Evolutionary conservation across 2,113 vertebrate genomes (phyloP).

Genomic region (Neolamprologus sp.): DNA sequence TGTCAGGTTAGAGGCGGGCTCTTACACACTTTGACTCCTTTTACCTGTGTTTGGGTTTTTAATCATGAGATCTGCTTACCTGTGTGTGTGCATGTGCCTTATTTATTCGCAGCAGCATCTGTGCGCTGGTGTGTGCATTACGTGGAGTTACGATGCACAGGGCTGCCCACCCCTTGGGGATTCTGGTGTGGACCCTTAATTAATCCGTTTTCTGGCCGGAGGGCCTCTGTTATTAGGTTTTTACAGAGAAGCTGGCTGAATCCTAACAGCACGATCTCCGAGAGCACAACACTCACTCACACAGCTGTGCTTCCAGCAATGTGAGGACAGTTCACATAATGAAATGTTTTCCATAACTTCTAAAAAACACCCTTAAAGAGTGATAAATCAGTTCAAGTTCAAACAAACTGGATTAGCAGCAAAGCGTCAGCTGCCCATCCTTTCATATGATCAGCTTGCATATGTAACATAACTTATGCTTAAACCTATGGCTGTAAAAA

Average conservation of each 20-base stretch:
- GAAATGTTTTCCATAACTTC: neutral
- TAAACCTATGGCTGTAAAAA: neutral
- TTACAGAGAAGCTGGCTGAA: neutral
- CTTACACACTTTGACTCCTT: neutral
- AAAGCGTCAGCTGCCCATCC: neutral
- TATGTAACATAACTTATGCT: neutral
- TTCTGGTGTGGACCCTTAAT: constrained; percentile 33
- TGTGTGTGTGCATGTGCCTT: neutral
- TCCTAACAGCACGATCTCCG: neutral
- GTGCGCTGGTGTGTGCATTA: neutral
- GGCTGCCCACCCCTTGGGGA: neutral
- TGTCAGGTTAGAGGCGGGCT: neutral
- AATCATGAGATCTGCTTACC: neutral
- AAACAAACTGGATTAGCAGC: neutral
- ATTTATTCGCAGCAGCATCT: neutral
- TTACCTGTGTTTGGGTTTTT: neutral
- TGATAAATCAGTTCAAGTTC: neutral
- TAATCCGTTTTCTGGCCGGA: constrained; percentile 18
- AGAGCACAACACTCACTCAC: neutral
- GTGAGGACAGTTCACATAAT: neutral
- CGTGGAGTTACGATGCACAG: neutral
- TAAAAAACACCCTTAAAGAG: neutral
- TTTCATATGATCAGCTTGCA: neutral
- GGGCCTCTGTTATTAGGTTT: constrained; percentile 21
- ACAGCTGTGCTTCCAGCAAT: neutral